phyloP scores from a whole-genome alignment of 2,797 vertebrate species.

The Antrozous pallidus region DNA sequence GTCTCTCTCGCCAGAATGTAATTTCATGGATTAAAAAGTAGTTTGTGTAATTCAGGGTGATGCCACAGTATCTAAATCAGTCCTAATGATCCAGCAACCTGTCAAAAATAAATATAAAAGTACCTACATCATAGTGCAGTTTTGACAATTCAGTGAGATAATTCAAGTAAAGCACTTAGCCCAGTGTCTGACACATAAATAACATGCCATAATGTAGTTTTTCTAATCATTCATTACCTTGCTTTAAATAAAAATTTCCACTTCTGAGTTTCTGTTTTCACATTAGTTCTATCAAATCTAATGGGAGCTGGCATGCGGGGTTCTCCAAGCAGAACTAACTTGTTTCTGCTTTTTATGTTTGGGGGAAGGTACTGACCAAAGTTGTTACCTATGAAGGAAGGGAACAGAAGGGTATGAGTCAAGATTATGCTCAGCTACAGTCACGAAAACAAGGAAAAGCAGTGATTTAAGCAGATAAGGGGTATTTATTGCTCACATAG shows the following conservation, averaged over 20 bases:
- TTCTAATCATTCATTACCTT: not conserved
- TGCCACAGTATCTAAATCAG: not conserved
- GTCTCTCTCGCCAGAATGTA: not conserved
- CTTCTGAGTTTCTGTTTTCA: not conserved
- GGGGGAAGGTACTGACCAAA: not conserved
- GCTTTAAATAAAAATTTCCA: not conserved
- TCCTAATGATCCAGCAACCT: not conserved
- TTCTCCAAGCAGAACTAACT: not conserved
- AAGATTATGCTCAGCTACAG: not conserved
- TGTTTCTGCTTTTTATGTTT: not conserved
- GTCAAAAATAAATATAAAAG: not conserved
- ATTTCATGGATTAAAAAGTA: not conserved
- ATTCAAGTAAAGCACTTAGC: not conserved
- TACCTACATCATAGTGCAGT: not conserved
- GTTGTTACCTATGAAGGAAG: not conserved
- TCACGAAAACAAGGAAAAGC: not conserved
- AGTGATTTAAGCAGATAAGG: not conserved
- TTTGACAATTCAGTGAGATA: conserved; percentile 16
- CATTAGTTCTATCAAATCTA: not conserved
- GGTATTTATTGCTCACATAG: not conserved
- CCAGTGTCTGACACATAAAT: not conserved
- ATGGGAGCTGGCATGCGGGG: not conserved
- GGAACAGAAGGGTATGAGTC: not conserved
- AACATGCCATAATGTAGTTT: not conserved
- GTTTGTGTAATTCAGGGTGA: not conserved